Evolutionary conservation across 2,797 vertebrate genomes (phyloP).

Genomic region (Champsocephalus esox): DNA sequence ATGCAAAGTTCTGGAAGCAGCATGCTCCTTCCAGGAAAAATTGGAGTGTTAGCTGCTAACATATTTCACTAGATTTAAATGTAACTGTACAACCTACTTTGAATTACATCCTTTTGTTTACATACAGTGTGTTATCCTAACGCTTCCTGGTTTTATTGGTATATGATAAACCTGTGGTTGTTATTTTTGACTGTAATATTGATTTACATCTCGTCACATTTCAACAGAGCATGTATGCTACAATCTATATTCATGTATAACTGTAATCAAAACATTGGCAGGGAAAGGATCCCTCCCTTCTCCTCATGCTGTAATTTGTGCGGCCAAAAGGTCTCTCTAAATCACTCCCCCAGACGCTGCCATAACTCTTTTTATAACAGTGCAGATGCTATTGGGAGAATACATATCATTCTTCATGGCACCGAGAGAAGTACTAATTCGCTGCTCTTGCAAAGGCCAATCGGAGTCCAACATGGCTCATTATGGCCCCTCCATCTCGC

Average conservation of each 20-base stretch:
- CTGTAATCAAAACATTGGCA: slow-evolving; percentile 35
- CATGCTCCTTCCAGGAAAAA: slow-evolving; percentile 31
- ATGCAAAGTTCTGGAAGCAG: slow-evolving; percentile 21
- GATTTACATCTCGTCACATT: slow-evolving; percentile 26
- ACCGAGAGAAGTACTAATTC: slow-evolving; percentile 10
- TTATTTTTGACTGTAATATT: background rate
- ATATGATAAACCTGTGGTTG: background rate
- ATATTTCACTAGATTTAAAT: background rate
- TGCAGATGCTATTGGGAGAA: slow-evolving; percentile 38
- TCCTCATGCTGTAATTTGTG: slow-evolving; percentile 49
- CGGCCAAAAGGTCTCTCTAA: slow-evolving; percentile 40
- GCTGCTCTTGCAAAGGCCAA: slow-evolving; percentile 26
- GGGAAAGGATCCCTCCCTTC: slow-evolving; percentile 20
- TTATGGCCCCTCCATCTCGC: slow-evolving; percentile 8
- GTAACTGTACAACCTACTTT: too few species aligned
- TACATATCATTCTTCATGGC: slow-evolving; percentile 46
- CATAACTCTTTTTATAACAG: slow-evolving; percentile 43
- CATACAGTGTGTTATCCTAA: background rate
- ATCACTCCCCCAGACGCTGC: slow-evolving; percentile 36
- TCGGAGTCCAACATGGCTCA: slow-evolving; percentile 10
- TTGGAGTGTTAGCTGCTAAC: too few species aligned
- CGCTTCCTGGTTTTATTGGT: background rate
- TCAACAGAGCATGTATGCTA: slow-evolving; percentile 1
- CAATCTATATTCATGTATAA: slow-evolving; percentile 14
- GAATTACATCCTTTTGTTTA: background rate